phyloP scores from a whole-genome alignment of 2,888 invertebrate species.

The Limnephilus lunatus region DNA sequence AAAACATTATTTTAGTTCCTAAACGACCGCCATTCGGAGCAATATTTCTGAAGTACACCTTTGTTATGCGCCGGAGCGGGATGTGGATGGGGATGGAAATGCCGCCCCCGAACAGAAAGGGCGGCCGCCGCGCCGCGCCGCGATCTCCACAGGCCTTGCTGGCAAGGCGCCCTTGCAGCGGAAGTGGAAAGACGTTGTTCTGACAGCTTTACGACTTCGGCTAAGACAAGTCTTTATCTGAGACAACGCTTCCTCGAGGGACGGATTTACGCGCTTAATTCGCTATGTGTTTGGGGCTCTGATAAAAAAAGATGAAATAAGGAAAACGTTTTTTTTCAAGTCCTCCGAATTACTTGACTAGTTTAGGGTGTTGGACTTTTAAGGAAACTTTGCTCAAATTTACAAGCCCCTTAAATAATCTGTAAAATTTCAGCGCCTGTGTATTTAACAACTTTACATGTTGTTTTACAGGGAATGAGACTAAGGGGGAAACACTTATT shows the following conservation, averaged over 20 bases:
- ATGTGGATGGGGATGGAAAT: neutral
- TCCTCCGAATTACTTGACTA: slow-evolving; percentile 15
- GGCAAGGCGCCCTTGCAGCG: neutral
- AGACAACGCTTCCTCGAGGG: slow-evolving; percentile 35
- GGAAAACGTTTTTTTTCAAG: slow-evolving; percentile 10
- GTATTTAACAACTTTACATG: neutral
- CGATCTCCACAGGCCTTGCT: neutral
- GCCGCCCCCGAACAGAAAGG: neutral
- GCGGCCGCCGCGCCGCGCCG: neutral
- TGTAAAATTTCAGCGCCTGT: neutral
- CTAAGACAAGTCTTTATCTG: slow-evolving; percentile 42
- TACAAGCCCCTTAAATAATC: slow-evolving; percentile 17
- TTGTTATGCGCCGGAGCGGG: slow-evolving; percentile 16
- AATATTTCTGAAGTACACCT: slow-evolving; percentile 19
- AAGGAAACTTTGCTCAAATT: neutral
- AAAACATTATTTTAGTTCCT: slow-evolving; percentile 29
- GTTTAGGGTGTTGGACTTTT: slow-evolving; percentile 2
- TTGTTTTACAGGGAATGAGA: neutral
- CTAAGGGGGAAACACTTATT: neutral
- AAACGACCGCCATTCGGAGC: slow-evolving; percentile 31
- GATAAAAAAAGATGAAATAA: slow-evolving; percentile 38
- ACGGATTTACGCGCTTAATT: slow-evolving; percentile 46
- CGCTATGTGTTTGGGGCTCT: neutral
- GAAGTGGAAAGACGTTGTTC: neutral
- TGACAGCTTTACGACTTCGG: slow-evolving; percentile 46